These are phyloP conservation scores for Mus pahari DNA, from an alignment of 2,113 vertebrate genomes.

Conservation along the genomic window DNA sequence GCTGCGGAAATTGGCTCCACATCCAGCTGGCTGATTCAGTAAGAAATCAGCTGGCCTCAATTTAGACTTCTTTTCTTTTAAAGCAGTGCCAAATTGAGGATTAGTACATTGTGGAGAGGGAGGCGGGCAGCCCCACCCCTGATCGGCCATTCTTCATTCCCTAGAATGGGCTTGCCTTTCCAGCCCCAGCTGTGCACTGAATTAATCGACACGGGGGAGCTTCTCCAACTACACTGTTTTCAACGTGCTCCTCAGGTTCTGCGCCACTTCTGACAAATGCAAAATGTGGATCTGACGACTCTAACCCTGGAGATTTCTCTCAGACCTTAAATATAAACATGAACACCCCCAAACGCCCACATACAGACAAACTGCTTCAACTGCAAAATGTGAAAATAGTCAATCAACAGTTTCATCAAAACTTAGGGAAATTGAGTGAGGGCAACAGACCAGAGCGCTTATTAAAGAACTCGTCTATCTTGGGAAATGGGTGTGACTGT, in stretches of 20 bases:
- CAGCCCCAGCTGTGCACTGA: conserved; percentile 82
- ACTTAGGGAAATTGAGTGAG: background rate
- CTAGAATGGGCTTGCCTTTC: conserved; percentile 76
- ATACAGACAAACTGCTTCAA: background rate
- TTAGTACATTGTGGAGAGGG: conserved; percentile 84
- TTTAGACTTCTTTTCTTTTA: conserved; percentile 85
- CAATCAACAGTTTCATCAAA: background rate
- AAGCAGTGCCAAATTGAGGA: conserved; percentile 85
- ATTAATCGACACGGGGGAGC: conserved; percentile 82
- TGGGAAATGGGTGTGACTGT: background rate
- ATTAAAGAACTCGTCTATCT: background rate
- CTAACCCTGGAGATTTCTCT: conserved; percentile 41
- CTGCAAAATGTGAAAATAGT: background rate
- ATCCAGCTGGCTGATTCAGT: conserved; percentile 85
- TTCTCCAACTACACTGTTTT: conserved; percentile 63
- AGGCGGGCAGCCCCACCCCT: conserved; percentile 81
- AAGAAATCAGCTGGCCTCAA: conserved; percentile 85
- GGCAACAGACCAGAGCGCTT: background rate
- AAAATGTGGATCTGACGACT: conserved; percentile 65
- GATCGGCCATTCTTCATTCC: conserved; percentile 80
- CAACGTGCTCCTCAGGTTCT: conserved; percentile 73
- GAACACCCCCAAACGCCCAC: background rate
- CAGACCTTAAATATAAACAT: conserved; percentile 14
- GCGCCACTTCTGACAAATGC: conserved; percentile 69
- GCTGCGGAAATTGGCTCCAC: conserved; percentile 83